phyloP scores from a whole-genome alignment of 2,797 vertebrate species.

The Manis pentadactyla region DNA sequence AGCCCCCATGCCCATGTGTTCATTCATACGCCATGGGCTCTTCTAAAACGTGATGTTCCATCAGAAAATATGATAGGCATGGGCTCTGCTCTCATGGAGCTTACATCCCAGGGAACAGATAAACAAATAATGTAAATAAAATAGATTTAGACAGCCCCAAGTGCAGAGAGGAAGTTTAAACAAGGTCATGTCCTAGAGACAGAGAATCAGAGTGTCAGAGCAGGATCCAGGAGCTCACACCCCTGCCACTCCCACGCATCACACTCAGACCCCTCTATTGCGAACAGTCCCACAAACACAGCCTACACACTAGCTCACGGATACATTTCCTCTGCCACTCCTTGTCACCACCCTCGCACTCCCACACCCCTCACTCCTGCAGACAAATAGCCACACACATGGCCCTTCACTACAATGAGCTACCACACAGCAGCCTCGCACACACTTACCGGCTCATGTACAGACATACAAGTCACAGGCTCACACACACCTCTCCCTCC shows the following conservation, averaged over 20 bases:
- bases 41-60: not conserved
- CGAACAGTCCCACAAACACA: not conserved
- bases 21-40: not conserved
- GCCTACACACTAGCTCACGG: rapidly evolving
- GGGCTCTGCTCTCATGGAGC: not conserved
- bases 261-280: too few species aligned
- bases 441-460: not conserved
- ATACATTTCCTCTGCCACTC: not conserved
- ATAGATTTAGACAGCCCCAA: not conserved
- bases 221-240: rapidly evolving
- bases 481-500: not conserved
- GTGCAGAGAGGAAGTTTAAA: not conserved
- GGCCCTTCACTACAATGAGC: not conserved
- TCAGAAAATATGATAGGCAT: not conserved
- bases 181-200: not conserved
- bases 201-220: not conserved
- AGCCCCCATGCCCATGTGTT: not conserved
- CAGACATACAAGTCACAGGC: not conserved
- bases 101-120: not conserved
- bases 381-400: not conserved
- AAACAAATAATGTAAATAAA: not conserved
- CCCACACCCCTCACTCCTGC: not conserved
- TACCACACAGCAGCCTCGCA: too few species aligned
- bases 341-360: not conserved
- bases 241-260: not conserved